Conservation (phyloP, 2,888 invertebrate genomes). For the Trichopria drosophilae region DNA sequence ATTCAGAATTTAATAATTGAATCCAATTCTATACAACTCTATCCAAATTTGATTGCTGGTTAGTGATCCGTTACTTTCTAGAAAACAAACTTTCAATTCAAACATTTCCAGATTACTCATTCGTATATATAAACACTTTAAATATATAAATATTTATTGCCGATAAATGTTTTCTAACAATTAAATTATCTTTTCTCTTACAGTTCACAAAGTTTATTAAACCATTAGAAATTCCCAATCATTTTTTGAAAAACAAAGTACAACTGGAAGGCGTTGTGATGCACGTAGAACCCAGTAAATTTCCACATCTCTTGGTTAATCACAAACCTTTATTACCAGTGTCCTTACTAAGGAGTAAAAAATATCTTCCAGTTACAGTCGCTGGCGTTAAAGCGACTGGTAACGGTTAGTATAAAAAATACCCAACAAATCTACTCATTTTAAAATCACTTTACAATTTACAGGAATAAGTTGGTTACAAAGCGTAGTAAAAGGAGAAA, state of each 20-base stretch:
- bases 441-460: constrained; percentile 18
- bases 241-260: constrained; percentile 62
- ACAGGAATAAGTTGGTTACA: constrained; percentile 65
- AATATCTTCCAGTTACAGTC: constrained; percentile 62
- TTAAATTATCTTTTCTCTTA: constrained; percentile 30
- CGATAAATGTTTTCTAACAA: constrained; percentile 9
- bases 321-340: constrained; percentile 64
- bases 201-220: constrained; percentile 68
- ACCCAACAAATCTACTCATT: not conserved
- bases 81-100: no score
- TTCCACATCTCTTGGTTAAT: constrained; percentile 60
- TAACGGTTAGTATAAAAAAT: constrained; percentile 51
- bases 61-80: no score
- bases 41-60: no score
- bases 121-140: no score
- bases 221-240: constrained; percentile 64
- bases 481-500: constrained; percentile 61
- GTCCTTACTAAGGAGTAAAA: constrained; percentile 61
- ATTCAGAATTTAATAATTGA: no score
- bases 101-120: no score
- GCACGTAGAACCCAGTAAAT: constrained; percentile 62
- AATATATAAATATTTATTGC: constrained; percentile 10
- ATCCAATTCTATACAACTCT: no score
- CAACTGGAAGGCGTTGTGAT: constrained; percentile 61
- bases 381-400: constrained; percentile 60